A percentile compares a stretch with the other conserved stretches of the same genome.
Conservation (phyloP, 2,797 vertebrate genomes). For the Spizella passerina region DNA sequence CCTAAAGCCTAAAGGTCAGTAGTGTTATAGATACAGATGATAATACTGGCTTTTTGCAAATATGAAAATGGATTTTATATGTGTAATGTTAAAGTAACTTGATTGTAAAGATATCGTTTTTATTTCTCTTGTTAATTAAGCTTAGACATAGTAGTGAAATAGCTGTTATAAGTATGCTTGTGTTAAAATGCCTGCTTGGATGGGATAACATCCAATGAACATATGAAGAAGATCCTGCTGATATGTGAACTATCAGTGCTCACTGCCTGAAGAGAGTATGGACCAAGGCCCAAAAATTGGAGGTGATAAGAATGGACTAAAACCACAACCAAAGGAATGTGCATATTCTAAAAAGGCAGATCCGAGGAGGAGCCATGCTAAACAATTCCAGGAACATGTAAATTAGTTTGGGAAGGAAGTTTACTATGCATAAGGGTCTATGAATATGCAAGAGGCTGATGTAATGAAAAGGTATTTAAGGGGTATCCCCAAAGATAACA, state of each 20-base stretch:
- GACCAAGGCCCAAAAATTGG: not conserved
- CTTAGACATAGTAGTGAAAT: not conserved
- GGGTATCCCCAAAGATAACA: not conserved
- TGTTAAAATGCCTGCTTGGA: not conserved
- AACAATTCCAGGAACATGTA: not conserved
- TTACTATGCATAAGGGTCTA: not conserved
- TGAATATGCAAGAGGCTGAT: not conserved
- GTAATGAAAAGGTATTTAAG: not conserved
- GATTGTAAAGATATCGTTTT: not conserved
- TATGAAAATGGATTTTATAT: not conserved
- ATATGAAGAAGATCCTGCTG: not conserved
- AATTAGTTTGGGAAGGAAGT: not conserved
- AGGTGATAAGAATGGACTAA: not conserved
- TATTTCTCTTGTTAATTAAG: not conserved
- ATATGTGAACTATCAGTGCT: not conserved
- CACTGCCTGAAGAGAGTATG: not conserved
- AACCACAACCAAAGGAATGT: not conserved
- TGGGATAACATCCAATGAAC: not conserved
- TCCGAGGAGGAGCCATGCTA: not conserved
- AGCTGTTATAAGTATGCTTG: not conserved
- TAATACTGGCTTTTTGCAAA: not conserved
- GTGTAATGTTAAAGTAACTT: not conserved
- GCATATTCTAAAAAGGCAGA: not conserved
- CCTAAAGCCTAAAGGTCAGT: not conserved
- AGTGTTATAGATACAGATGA: not conserved